Conservation (phyloP, 2,888 invertebrate species). For the Meiosimyza platycephala region DNA sequence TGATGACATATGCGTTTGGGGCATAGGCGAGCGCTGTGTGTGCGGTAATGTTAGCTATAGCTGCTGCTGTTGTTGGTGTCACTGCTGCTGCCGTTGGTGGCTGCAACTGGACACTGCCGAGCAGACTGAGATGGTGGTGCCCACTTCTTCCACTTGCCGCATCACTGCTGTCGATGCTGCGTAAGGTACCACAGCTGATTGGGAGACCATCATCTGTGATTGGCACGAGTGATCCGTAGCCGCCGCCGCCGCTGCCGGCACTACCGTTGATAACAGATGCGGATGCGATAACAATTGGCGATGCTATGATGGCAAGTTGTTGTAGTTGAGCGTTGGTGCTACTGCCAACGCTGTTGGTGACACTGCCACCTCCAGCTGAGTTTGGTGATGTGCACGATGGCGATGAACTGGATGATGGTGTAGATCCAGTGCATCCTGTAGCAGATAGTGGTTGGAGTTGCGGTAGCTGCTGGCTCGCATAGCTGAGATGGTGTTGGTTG, state of each 20-base stretch:
- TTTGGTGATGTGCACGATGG: slow-evolving; percentile 60
- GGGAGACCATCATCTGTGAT: slow-evolving; percentile 15
- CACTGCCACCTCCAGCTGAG: slow-evolving; percentile 49
- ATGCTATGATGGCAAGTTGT: slow-evolving; percentile 60
- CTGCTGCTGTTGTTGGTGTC: slow-evolving; percentile 54
- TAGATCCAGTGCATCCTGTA: slow-evolving; percentile 57
- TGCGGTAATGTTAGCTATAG: slow-evolving; percentile 65
- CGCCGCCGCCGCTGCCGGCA: slow-evolving; percentile 29
- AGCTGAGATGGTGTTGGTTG: slow-evolving; percentile 54
- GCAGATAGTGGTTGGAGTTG: slow-evolving; percentile 42
- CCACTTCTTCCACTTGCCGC: slow-evolving; percentile 41
- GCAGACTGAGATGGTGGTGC: slow-evolving; percentile 47
- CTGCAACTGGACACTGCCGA: slow-evolving; percentile 41
- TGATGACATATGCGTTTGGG: slow-evolving; percentile 68
- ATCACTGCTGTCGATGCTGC: slow-evolving; percentile 30
- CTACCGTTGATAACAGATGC: slow-evolving; percentile 32
- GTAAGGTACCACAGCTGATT: not conserved
- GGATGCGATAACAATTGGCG: slow-evolving; percentile 51
- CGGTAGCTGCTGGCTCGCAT: slow-evolving; percentile 55
- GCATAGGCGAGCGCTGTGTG: slow-evolving; percentile 68
- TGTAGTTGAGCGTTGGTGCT: slow-evolving; percentile 36
- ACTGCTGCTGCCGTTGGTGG: slow-evolving; percentile 45
- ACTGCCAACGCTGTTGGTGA: slow-evolving; percentile 36
- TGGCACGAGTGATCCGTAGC: slow-evolving; percentile 27
- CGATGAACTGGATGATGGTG: slow-evolving; percentile 56